Percentiles rank a stretch among this genome's conserved stretches.
phyloP scores from a whole-genome alignment of 2,797 vertebrate species.

The Malurus leucopterus region DNA sequence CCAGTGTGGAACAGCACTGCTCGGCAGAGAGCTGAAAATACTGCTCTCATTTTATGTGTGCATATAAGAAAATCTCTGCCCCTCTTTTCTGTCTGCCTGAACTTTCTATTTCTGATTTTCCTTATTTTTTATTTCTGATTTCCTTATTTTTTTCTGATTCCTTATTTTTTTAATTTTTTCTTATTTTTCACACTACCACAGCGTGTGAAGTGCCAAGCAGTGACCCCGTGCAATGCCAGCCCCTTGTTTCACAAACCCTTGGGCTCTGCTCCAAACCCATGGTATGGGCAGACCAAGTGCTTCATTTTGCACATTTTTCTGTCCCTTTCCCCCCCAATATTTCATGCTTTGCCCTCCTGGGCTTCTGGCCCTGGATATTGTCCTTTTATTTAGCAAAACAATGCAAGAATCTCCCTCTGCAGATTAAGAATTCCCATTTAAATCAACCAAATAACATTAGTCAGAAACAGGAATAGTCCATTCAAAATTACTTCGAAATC shows the following conservation, averaged over 20 bases:
- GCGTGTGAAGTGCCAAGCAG: accelerated
- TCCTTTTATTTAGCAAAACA: slow-evolving; percentile 6
- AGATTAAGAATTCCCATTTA: neutral
- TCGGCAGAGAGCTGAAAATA: neutral
- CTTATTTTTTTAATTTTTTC: neutral
- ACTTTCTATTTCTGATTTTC: neutral
- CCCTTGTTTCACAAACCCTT: neutral
- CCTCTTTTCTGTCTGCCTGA: neutral
- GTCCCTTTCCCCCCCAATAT: accelerated
- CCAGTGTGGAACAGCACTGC: neutral
- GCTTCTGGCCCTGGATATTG: neutral
- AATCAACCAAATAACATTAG: neutral
- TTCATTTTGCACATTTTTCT: neutral
- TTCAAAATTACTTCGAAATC: slow-evolving; percentile 52
- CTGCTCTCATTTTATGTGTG: neutral
- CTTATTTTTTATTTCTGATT: neutral
- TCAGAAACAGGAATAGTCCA: neutral
- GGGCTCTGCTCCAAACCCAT: neutral
- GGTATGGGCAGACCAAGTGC: neutral
- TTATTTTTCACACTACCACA: neutral
- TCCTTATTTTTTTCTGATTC: neutral
- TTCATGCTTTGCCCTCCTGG: neutral
- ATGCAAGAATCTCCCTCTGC: neutral
- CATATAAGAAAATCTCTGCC: neutral
- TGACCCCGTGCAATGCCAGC: neutral